Evolutionary conservation across 2,797 vertebrate genomes (phyloP), one percentile per base, ranked within the genome.

Genomic region (Sebastes flavidus): DNA sequence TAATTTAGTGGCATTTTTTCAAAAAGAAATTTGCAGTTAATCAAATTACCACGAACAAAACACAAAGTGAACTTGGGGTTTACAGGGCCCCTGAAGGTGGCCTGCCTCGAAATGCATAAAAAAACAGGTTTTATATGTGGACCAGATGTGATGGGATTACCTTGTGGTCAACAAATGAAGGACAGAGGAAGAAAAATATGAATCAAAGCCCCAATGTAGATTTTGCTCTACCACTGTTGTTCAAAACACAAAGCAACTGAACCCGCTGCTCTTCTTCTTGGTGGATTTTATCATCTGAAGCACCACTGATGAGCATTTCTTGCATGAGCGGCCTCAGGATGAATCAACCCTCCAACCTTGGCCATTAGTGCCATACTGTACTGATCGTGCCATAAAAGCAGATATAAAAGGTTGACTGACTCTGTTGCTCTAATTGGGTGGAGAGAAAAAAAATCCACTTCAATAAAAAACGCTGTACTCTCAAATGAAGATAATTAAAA

Each of bases 401-500:
- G 76, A 72, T 72, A 77, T 56, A 30, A 75, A 78, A 77, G 88
- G 72, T 72, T 75, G 83, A 78, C 68, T 82, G 82, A 79, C 75
- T 91, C 65, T 68, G 63, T 36, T 55, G 66, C 72, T 85, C 67
- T 91, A 90, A 92, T 87, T 88, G 79, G 85, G 42, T 55, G 79
- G 69, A n/a, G 65, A 18, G 13, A 13, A 49, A 55, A 75, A 73
- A 83, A 49, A 74, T 75, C 71, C 55, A 72, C 72, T 81, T 78
- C 69, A 71, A 65, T 72, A 76, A 80, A 69, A n/a, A 30, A 74
- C 69, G 6, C 59, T 32, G 67, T 42, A 46, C 74, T 81, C 22
- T 72, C 67, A 82, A 84, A 79, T 84, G 82, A 87, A 87, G 74
- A 86, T 87, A 75, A 89, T 89, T 86, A 90, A 87, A 84, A 86